Conservation (phyloP, 2,113 vertebrate species). For the Nothoprocta pentlandii region DNA sequence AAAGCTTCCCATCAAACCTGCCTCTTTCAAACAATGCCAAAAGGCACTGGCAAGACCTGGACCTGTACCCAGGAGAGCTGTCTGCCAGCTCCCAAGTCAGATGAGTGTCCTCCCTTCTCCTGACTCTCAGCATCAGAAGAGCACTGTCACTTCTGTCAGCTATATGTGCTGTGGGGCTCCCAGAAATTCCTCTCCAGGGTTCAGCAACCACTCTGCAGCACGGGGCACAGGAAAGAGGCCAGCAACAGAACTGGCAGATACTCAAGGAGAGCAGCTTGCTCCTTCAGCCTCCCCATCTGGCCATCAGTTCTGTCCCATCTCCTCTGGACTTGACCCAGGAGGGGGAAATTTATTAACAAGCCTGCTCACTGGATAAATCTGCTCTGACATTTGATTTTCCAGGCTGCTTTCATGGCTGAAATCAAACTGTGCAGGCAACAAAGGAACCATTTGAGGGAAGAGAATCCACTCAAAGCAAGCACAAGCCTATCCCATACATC, state of each 20-base stretch:
- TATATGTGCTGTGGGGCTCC: background rate
- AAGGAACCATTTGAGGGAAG: background rate
- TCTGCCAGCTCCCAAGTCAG: background rate
- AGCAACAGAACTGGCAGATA: background rate
- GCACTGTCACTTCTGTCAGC: background rate
- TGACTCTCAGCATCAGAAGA: background rate
- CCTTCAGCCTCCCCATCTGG: constrained; percentile 1
- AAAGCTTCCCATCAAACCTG: background rate
- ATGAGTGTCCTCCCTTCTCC: background rate
- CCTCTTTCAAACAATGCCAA: background rate
- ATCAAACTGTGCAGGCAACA: background rate
- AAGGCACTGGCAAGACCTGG: background rate
- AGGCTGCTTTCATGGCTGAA: background rate
- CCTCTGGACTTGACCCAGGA: constrained; percentile 16
- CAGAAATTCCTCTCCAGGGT: background rate
- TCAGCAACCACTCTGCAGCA: background rate
- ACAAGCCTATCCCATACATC: background rate
- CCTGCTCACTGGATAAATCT: background rate
- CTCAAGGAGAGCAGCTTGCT: constrained; percentile 31
- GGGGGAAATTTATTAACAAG: constrained; percentile 39
- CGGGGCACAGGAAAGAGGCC: background rate
- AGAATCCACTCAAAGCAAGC: background rate
- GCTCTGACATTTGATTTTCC: constrained; percentile 24
- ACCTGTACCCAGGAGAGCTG: background rate
- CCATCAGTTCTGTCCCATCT: constrained; percentile 26